A percentile compares a stretch with the other conserved stretches of the same genome.
Evolutionary conservation across 2,888 invertebrate genomes (phyloP).

Genomic region (Zaprionus obscuricornis): DNA sequence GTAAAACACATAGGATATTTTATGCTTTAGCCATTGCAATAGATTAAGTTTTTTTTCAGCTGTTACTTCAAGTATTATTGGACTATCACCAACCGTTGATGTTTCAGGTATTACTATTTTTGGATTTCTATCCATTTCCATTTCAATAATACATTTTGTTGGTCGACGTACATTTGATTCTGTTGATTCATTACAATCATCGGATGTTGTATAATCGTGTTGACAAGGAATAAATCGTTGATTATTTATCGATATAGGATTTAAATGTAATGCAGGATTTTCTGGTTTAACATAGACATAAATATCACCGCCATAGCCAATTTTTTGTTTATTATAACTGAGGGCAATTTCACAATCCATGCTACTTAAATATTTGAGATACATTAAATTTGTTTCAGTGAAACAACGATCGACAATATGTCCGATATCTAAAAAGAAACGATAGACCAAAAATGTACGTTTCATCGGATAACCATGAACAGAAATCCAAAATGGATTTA

Average conservation of each 20-base stretch:
- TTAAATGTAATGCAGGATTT: conserved; percentile 26
- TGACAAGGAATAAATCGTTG: too few species aligned
- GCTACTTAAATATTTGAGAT: conserved; percentile 38
- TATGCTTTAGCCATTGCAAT: conserved; percentile 51
- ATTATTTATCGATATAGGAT: too few species aligned
- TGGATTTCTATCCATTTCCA: background rate
- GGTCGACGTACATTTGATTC: too few species aligned
- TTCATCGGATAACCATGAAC: conserved; percentile 46
- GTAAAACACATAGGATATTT: conserved; percentile 46
- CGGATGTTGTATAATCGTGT: too few species aligned
- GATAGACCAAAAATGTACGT: conserved; percentile 30
- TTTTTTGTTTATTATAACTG: conserved; percentile 52
- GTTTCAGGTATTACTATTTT: too few species aligned
- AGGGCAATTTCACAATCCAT: conserved; percentile 47
- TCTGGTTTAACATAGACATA: conserved; percentile 31
- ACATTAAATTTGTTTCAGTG: conserved; percentile 35
- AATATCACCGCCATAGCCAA: conserved; percentile 62
- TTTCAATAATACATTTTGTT: conserved; percentile 15
- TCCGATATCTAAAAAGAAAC: conserved; percentile 59
- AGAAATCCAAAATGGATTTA: conserved; percentile 41
- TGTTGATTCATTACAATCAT: too few species aligned
- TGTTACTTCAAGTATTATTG: too few species aligned
- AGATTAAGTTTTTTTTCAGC: conserved; percentile 5
- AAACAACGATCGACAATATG: conserved; percentile 24
- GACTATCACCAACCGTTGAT: too few species aligned